phyloP scores from a whole-genome alignment of 2,797 vertebrate genomes.

The Liasis olivaceus region DNA sequence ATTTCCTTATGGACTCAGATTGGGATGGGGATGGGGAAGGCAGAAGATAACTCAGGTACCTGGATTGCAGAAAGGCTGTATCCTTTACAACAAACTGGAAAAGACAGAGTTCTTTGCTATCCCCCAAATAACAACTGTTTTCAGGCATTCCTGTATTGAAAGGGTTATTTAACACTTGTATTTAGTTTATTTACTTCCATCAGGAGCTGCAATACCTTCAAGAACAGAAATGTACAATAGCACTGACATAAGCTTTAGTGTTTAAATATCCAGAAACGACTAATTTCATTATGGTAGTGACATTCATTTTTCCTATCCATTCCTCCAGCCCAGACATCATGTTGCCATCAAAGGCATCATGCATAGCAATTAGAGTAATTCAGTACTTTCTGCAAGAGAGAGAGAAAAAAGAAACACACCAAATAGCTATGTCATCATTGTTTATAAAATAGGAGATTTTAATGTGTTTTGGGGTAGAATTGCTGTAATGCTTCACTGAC shows the following conservation, averaged over 20 bases:
- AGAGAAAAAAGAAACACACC: background rate
- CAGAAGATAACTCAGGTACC: conserved; percentile 5
- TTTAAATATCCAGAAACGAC: conserved; percentile 9
- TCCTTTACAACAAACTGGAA: conserved; percentile 18
- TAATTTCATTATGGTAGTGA: background rate
- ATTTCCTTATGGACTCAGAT: conserved; percentile 32
- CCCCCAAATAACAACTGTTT: background rate
- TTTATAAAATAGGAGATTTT: background rate
- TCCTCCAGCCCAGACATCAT: conserved; percentile 12
- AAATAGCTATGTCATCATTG: background rate
- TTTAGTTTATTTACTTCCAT: conserved; percentile 20
- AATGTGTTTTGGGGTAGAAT: background rate
- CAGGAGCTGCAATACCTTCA: background rate
- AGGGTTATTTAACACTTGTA: background rate
- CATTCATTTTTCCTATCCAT: background rate
- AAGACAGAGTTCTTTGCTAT: background rate
- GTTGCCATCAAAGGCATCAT: background rate
- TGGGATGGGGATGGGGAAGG: conserved; percentile 10
- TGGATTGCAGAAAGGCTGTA: background rate
- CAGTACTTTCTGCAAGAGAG: background rate
- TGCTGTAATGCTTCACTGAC: background rate
- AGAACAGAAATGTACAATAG: conserved; percentile 18
- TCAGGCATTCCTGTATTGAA: conserved; percentile 2
- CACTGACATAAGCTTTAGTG: background rate
- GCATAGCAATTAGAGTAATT: conserved; percentile 7